These are phyloP conservation scores for Diarsia dahlii DNA, from an alignment of 2,888 invertebrate genomes.

Conservation along the genomic window DNA sequence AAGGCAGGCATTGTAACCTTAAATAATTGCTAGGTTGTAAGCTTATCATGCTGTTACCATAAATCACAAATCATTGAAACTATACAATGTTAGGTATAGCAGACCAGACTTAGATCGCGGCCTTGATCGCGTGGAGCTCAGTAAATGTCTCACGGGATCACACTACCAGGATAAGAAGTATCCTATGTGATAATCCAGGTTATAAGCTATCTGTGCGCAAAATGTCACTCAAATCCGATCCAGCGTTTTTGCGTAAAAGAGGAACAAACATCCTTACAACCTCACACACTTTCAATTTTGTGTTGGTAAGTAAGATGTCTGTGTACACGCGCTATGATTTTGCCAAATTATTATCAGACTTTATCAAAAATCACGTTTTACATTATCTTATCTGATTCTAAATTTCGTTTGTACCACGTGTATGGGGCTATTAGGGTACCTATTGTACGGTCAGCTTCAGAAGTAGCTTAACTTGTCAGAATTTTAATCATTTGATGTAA, in stretches of 20 bases:
- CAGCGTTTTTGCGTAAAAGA: neutral
- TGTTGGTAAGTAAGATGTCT: neutral
- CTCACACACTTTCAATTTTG: neutral
- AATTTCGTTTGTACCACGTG: neutral
- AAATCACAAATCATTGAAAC: neutral
- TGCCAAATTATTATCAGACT: slow-evolving; percentile 1
- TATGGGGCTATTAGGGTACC: neutral
- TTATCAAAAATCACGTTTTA: slow-evolving; percentile 6
- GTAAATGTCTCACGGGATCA: neutral
- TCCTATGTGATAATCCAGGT: neutral
- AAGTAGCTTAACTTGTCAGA: too few species aligned
- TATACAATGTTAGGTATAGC: neutral
- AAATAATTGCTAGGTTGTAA: neutral
- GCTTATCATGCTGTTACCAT: neutral
- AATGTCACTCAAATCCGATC: neutral
- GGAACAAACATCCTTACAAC: neutral
- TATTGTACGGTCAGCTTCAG: too few species aligned
- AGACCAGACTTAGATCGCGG: neutral
- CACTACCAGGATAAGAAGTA: neutral
- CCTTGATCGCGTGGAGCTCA: neutral
- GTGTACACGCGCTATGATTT: neutral
- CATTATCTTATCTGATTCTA: slow-evolving; percentile 24
- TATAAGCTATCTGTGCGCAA: neutral
- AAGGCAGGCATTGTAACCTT: neutral
- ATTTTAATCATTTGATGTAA: too few species aligned